Percentiles rank a stretch among this genome's conserved stretches.
phyloP scores from a whole-genome alignment of 2,797 vertebrate genomes.

The Choloepus didactylus region DNA sequence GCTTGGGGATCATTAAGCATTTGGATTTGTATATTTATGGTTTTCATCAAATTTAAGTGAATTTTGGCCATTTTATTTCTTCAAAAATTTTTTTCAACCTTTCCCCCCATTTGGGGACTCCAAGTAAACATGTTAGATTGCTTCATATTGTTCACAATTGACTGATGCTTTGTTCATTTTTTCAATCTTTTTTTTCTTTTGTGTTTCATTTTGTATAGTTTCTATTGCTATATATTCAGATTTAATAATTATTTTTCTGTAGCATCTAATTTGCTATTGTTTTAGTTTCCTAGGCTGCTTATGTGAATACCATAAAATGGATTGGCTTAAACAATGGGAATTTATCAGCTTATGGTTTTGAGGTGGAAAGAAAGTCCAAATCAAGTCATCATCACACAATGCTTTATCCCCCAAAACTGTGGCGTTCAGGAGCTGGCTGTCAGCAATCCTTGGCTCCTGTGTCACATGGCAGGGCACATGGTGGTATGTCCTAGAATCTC shows the following conservation, averaged over 20 bases:
- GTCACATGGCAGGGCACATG: too few relatives aligned
- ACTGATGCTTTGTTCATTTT: background rate
- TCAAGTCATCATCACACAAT: too few relatives aligned
- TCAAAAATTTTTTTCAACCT: slow-evolving; percentile 37
- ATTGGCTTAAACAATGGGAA: too few relatives aligned
- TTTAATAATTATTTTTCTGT: background rate
- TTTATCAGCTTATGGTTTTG: too few relatives aligned
- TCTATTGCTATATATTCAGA: background rate
- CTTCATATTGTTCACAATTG: background rate
- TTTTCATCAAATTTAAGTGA: slow-evolving; percentile 56
- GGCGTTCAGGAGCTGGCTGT: too few relatives aligned
- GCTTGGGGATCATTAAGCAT: background rate
- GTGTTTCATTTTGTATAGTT: slow-evolving; percentile 1
- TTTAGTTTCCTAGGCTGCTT: too few relatives aligned
- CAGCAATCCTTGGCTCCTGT: too few relatives aligned
- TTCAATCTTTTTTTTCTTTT: background rate
- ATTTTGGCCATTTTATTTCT: slow-evolving; percentile 5
- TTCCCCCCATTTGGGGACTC: background rate
- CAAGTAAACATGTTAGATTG: background rate
- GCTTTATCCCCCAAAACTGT: too few relatives aligned
- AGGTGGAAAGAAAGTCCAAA: too few relatives aligned
- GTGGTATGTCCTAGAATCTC: too few relatives aligned
- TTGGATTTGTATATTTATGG: slow-evolving; percentile 24
- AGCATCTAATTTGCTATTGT: background rate
- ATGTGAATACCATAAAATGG: too few relatives aligned